A percentile compares a stretch with the other conserved stretches of the same genome.
These are phyloP conservation scores for Patella vulgata DNA, from an alignment of 1,140 invertebrate species.

Conservation along the genomic window DNA sequence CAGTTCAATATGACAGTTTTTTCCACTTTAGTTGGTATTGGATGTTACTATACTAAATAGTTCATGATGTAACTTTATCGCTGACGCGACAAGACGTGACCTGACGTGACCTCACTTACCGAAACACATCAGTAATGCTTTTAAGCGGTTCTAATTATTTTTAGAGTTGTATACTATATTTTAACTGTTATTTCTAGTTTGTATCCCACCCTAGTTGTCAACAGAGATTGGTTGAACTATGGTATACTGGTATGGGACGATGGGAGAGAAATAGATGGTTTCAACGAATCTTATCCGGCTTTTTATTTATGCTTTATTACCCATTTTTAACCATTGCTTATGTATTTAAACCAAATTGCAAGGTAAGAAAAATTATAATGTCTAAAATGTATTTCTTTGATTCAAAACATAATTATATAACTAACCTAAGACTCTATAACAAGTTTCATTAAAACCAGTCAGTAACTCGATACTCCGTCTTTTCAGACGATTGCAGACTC, in stretches of 20 bases:
- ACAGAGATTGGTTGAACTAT: slow-evolving; percentile 63
- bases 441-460: background rate
- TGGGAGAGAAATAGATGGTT: slow-evolving; percentile 42
- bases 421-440: background rate
- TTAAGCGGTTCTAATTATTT: no score
- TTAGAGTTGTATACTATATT: no score
- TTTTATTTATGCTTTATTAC: slow-evolving; percentile 49
- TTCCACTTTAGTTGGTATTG: no score
- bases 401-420: background rate
- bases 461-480: background rate
- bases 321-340: slow-evolving; percentile 52
- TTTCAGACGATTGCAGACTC: no score
- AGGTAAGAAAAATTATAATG: slow-evolving; percentile 30
- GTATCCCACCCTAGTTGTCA: slow-evolving; percentile 66
- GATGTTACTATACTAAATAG: no score
- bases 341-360: slow-evolving; percentile 47
- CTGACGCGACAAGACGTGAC: no score
- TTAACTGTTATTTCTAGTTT: slow-evolving; percentile 61
- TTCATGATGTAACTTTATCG: no score
- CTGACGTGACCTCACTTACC: no score
- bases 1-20: no score
- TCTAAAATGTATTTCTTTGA: background rate
- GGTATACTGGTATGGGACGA: slow-evolving; percentile 64
- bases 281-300: slow-evolving; percentile 34
- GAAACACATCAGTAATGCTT: no score